Evolutionary conservation across 2,797 vertebrate genomes (phyloP).

Genomic region (Micrastur ruficollis): DNA sequence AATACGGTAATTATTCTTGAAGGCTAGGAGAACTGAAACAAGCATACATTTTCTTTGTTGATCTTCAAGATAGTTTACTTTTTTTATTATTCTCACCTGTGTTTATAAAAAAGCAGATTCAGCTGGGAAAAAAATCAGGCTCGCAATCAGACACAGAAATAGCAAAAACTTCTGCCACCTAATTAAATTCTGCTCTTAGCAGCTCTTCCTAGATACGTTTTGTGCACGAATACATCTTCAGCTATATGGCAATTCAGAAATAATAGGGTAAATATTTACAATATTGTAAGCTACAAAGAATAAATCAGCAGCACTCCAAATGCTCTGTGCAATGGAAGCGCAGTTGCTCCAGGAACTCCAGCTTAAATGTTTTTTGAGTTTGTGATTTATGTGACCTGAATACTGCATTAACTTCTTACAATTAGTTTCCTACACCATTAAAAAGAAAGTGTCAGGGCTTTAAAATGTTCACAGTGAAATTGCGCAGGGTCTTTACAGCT

Average conservation of each 20-base stretch:
- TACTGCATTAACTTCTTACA: background rate
- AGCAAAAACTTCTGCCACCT: background rate
- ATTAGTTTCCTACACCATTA: background rate
- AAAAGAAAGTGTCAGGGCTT: background rate
- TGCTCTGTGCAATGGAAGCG: background rate
- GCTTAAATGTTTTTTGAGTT: background rate
- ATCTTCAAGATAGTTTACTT: background rate
- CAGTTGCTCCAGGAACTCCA: background rate
- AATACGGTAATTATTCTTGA: background rate
- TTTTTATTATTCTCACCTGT: background rate
- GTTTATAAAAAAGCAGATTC: constrained; percentile 1
- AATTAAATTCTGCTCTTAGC: background rate
- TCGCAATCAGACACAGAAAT: background rate
- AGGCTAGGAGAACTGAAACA: background rate
- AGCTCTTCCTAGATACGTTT: background rate
- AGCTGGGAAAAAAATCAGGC: background rate
- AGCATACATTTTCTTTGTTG: background rate
- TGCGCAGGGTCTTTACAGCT: background rate
- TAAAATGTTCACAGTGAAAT: background rate
- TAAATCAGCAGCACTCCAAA: background rate
- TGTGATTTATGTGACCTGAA: background rate
- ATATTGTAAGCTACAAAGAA: background rate
- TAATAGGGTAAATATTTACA: background rate
- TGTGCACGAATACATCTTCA: background rate
- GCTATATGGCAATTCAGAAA: background rate